These are phyloP conservation scores for Drosophila buzzatii DNA, from an alignment of 2,888 invertebrate species.

Conservation along the genomic window DNA sequence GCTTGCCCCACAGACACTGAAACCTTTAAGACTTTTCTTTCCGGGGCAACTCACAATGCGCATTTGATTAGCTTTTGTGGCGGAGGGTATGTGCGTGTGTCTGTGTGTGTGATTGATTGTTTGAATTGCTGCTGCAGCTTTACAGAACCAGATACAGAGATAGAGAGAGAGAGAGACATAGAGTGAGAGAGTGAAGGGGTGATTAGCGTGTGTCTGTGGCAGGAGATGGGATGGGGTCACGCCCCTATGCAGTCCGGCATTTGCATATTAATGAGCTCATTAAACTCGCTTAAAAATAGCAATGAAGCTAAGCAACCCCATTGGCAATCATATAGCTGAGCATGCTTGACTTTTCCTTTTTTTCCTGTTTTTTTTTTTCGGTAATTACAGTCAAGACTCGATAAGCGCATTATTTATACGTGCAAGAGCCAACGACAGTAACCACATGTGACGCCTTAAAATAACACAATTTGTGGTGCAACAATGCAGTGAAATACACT, in stretches of 20 bases:
- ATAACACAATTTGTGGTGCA: slow-evolving; percentile 47
- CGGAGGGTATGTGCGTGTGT: slow-evolving; percentile 16
- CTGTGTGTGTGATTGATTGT: slow-evolving; percentile 38
- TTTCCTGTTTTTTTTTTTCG: not conserved
- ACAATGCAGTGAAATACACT: slow-evolving; percentile 5
- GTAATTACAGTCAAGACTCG: slow-evolving; percentile 54
- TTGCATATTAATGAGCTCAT: slow-evolving; percentile 54
- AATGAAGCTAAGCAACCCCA: slow-evolving; percentile 10
- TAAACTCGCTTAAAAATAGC: slow-evolving; percentile 39
- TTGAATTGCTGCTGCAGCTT: slow-evolving; percentile 32
- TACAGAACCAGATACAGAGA: not conserved
- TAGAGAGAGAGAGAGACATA: not conserved
- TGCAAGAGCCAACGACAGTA: slow-evolving; percentile 12
- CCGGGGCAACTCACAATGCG: slow-evolving; percentile 12
- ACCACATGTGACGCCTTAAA: slow-evolving; percentile 54
- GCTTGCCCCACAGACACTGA: not conserved
- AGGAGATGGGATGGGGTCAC: not conserved
- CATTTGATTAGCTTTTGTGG: slow-evolving; percentile 38
- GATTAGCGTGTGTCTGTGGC: not conserved
- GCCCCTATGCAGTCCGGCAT: slow-evolving; percentile 35
- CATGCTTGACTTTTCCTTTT: not conserved
- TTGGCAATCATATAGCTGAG: slow-evolving; percentile 18
- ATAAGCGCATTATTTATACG: slow-evolving; percentile 55
- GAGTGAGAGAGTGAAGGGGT: not conserved
- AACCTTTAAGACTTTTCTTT: slow-evolving; percentile 11